Evolutionary conservation across 2,113 vertebrate species (phyloP), one percentile per base, ranked within the genome.

Genomic region (Nyctereutes procyonoides): DNA sequence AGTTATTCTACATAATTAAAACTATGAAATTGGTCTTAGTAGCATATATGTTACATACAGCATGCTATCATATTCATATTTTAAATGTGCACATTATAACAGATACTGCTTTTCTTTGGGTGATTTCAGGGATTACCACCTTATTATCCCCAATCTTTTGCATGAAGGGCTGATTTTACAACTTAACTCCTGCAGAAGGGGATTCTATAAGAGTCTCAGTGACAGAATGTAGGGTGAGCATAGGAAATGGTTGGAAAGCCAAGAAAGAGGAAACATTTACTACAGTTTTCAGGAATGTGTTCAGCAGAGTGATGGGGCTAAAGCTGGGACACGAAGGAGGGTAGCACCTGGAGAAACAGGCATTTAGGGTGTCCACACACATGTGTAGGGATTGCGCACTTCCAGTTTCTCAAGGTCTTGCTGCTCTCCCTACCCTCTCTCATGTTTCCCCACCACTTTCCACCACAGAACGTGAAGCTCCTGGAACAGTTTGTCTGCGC

Each of bases 401-500:
- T 12, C 20, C 16, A 55, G 58, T 38, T 20, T 48, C 1, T 38
- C 13, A 73, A 48, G 51, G 4, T 84, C 26, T 65, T 92, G 2
- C 16, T 81, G 28, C 32, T 32, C 22, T 35, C 1, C 69, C n/a
- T 55, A 5, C 14, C 1, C 2, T 55, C 30, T 51, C 12, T 84
- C 19, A 38, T 48, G n/a, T 95, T 26, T 88, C 22, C 84, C 65
- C 43, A 22, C 14, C 22, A 56, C 53, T 95, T 48, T 94, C 38
- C 26, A 53, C 53, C 74, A 6, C 97, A 99, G 99, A 99, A 99
- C 0, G 99, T 99, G 73, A 99, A 99, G 92, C 97, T 99, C 73
- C 97, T 99, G 97, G 98, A 99, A 93, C 99, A 99, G 98, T 99
- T 99, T 91, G 98, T 99, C 32, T 99, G 99, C 60, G 98, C 99